These are phyloP conservation scores for Drosophila testacea DNA, from an alignment of 2,888 invertebrate genomes.

Conservation along the genomic window DNA sequence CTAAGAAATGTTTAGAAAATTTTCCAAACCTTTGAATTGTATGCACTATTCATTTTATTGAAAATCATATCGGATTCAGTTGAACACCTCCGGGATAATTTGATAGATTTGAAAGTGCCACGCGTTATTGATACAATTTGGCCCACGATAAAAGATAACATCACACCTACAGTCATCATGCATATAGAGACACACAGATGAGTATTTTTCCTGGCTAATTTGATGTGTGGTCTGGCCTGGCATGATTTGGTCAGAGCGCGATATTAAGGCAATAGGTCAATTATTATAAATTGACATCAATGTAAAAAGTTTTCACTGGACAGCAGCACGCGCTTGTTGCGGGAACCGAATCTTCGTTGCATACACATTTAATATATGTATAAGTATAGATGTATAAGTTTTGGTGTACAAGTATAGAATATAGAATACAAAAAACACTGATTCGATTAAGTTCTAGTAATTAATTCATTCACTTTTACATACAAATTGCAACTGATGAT, in stretches of 20 bases:
- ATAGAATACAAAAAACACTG: slow-evolving; percentile 52
- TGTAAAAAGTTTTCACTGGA: slow-evolving; percentile 69
- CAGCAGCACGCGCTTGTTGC: slow-evolving; percentile 64
- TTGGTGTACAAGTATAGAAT: slow-evolving; percentile 18
- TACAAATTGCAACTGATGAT: slow-evolving; percentile 67
- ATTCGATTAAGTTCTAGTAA: slow-evolving; percentile 76
- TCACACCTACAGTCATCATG: slow-evolving; percentile 12
- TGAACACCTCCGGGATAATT: slow-evolving; percentile 22
- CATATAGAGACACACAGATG: slow-evolving; percentile 19
- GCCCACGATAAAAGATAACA: slow-evolving; percentile 29
- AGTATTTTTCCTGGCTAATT: slow-evolving; percentile 66
- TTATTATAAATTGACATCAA: slow-evolving; percentile 83
- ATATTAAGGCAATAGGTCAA: slow-evolving; percentile 83
- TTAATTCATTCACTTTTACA: slow-evolving; percentile 76
- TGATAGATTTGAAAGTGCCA: slow-evolving; percentile 25
- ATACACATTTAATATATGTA: slow-evolving; percentile 26
- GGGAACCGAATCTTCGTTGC: slow-evolving; percentile 49
- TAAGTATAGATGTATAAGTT: not conserved
- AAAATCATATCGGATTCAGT: not conserved
- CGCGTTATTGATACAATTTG: slow-evolving; percentile 22
- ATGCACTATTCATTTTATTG: not conserved
- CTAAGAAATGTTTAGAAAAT: not conserved
- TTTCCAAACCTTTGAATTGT: not conserved
- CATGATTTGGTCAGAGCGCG: slow-evolving; percentile 77
- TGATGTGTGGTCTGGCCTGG: slow-evolving; percentile 49